Conservation (phyloP, 2,797 vertebrate species). For the Jordanella pulchra region DNA sequence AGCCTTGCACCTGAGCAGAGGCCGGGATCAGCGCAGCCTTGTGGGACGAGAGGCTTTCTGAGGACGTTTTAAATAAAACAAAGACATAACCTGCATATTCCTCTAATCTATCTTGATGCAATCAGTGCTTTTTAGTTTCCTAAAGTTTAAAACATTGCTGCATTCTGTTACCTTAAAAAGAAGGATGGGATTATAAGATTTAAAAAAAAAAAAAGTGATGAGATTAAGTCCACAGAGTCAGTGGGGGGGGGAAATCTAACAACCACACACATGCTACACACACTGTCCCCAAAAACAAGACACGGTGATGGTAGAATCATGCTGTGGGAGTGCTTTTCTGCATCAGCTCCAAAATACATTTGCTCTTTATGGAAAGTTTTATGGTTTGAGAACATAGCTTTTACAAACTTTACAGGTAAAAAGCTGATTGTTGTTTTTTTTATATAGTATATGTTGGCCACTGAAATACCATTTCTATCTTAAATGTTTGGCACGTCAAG, state of each 20-base stretch:
- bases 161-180: too few species aligned
- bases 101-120: too few species aligned
- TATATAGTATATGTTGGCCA: too few species aligned
- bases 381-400: not conserved
- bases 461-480: too few species aligned
- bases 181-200: too few species aligned
- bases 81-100: not conserved
- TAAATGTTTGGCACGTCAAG: not conserved
- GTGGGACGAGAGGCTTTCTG: not conserved
- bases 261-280: not conserved
- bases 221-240: too few species aligned
- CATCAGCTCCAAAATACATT: too few species aligned
- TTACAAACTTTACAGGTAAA: not conserved
- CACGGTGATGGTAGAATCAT: not conserved
- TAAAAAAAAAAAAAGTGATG: not conserved
- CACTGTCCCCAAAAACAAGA: not conserved
- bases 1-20: constrained; percentile 31
- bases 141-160: too few species aligned
- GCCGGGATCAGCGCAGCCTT: constrained; percentile 18
- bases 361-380: not conserved
- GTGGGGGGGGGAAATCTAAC: too few species aligned
- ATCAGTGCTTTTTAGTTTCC: too few species aligned
- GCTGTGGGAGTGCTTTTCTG: not conserved
- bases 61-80: not conserved
- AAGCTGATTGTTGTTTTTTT: too few species aligned